Evolutionary conservation across 2,888 invertebrate genomes (phyloP).

Genomic region (Hemistola chrysoprasaria): DNA sequence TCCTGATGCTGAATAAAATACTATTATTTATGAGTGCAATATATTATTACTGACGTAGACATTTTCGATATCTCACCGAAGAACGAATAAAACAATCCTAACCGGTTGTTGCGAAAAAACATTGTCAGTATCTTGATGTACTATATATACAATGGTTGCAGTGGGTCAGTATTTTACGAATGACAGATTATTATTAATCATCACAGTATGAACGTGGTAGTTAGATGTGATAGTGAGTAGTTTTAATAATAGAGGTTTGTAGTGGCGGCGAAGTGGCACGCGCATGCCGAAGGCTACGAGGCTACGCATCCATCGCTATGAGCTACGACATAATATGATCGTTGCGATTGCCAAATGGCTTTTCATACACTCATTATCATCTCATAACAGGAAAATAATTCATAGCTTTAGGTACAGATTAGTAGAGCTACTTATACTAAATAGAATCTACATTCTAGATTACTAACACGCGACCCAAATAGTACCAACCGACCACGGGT

Average conservation of each 20-base stretch:
- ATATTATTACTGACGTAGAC: conserved; percentile 33
- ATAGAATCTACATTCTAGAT: too few species aligned
- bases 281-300: conserved; percentile 10
- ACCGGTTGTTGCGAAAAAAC: conserved; percentile 46
- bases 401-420: too few species aligned
- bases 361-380: too few species aligned
- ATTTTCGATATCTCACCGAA: conserved; percentile 15
- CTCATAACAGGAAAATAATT: too few species aligned
- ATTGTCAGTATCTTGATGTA: conserved; percentile 32
- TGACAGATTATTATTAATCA: conserved; percentile 67
- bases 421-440: too few species aligned
- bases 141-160: conserved; percentile 43
- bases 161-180: conserved; percentile 57
- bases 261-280: conserved; percentile 44
- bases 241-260: conserved; percentile 59
- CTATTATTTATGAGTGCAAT: conserved; percentile 40
- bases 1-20: conserved; percentile 33
- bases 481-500: conserved; percentile 15
- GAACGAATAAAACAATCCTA: conserved; percentile 33
- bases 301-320: conserved; percentile 4
- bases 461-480: conserved; percentile 20
- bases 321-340: conserved; percentile 35
- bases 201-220: conserved; percentile 55
- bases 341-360: conserved; percentile 65
- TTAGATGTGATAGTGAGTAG: conserved; percentile 49